Base-by-base conservation (phyloP, 2,797 vertebrate genomes). In the Harpagifer antarcticus region DNA sequence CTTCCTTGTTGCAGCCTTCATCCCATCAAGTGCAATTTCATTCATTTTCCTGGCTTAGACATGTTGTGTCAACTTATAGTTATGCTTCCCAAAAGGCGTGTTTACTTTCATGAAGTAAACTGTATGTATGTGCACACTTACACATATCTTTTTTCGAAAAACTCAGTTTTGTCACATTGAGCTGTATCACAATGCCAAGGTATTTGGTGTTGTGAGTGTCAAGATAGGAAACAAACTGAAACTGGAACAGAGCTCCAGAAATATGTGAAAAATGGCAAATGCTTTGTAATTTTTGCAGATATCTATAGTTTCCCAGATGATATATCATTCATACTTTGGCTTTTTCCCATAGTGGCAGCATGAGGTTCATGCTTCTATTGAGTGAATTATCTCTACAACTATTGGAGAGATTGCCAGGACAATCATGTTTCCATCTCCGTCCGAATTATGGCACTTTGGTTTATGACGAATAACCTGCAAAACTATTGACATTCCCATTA, bases 1-100 rank as follows among this genome's bases (percentile, higher is more conserved):
- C 8, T 13, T n/a, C 7, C 3, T 49, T 62, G 53, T 48, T 52
- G 20, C 20, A 19, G 15, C 9, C 40, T 71, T 60, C 47, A 9
- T 74, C 47, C 23, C 9, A 20, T 64, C 27, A 3, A 4, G 5
- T 62, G 57, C 23, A 6, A 12, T 76, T 64, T 54, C n/a, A 64
- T 44, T 40, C 4, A 49, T 60, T 53, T 63, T 0, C 33, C 33
- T 37, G 33, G 33, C 33, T 37, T 37, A 37, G 33, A 37, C 33
- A 37, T 37, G 33, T 37, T 37, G 7, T 37, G 33, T 37, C 33
- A 37, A 37, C 8, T 7, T 37, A 37, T 37, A 37, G 33, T 37
- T 37, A 37, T 37, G 8, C 8, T 33, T 33, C 33, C 33, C 33
- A 33, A 33, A 33, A 33, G 33, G 33, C 7, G 33, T 33, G 33